phyloP scores from a whole-genome alignment of 2,888 invertebrate species.

The Tetanocera ferruginea region DNA sequence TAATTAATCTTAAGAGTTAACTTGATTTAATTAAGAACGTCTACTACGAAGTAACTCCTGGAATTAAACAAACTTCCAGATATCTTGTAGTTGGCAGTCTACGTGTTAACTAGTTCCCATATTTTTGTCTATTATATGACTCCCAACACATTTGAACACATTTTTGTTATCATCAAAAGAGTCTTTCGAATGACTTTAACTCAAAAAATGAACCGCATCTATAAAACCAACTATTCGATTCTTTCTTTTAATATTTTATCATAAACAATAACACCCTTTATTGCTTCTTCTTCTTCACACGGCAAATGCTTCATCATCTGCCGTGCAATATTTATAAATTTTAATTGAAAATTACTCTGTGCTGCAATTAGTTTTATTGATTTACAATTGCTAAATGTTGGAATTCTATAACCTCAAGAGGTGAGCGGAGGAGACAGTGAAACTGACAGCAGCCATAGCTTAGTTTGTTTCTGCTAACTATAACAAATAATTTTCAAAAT shows the following conservation, averaged over 20 bases:
- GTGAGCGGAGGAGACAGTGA: no score
- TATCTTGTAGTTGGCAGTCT: no score
- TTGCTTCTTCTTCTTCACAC: neutral
- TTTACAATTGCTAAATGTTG: neutral
- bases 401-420: no score
- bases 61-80: no score
- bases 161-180: no score
- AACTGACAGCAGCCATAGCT: neutral
- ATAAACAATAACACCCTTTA: neutral
- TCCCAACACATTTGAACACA: no score
- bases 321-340: neutral
- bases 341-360: neutral
- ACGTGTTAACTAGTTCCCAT: no score
- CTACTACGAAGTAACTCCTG: no score
- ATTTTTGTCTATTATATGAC: no score
- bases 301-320: no score
- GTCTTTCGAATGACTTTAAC: neutral
- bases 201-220: neutral
- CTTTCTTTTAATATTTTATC: neutral
- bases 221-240: neutral
- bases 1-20: no score
- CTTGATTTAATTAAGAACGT: no score
- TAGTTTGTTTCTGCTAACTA: neutral
- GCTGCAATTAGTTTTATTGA: neutral
- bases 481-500: neutral